Evolutionary conservation across 2,113 vertebrate genomes (phyloP).

Genomic region (Tragelaphus scriptus): DNA sequence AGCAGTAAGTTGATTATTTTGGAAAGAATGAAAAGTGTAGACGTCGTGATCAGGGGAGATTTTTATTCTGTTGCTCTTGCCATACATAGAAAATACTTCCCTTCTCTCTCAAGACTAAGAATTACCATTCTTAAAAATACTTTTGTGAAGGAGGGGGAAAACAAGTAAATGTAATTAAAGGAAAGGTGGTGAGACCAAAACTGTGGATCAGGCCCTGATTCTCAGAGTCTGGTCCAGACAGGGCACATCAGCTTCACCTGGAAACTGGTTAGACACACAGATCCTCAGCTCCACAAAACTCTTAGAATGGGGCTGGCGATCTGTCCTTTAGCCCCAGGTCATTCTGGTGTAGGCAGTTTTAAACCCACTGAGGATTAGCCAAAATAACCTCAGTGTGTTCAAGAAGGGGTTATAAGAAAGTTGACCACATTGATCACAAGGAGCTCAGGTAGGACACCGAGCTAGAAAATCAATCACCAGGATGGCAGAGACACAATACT

Average conservation of each 20-base stretch:
- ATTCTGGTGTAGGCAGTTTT: too few relatives aligned
- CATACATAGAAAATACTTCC: not conserved
- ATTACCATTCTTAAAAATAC: not conserved
- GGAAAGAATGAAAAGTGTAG: not conserved
- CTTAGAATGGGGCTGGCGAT: fast-evolving
- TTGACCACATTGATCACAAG: not conserved
- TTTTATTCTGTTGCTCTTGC: not conserved
- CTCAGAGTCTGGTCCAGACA: too few relatives aligned
- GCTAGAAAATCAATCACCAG: not conserved
- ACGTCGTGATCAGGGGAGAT: not conserved
- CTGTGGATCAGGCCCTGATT: not conserved
- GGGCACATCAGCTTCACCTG: fast-evolving
- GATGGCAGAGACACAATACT: not conserved
- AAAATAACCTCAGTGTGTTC: not conserved
- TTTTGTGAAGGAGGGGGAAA: not conserved
- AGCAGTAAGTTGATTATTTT: conserved; percentile 82
- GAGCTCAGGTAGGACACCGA: not conserved
- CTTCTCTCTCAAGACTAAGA: not conserved
- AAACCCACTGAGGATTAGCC: not conserved
- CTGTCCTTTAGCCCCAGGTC: not conserved
- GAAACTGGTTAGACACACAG: fast-evolving
- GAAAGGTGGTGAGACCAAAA: too few relatives aligned
- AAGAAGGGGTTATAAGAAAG: not conserved
- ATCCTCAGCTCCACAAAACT: too few relatives aligned
- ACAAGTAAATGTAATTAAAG: not conserved